Evolutionary conservation across 2,888 invertebrate species (phyloP), one percentile per base, ranked within the genome.

Genomic region (Scelioninae gen. 2): DNA sequence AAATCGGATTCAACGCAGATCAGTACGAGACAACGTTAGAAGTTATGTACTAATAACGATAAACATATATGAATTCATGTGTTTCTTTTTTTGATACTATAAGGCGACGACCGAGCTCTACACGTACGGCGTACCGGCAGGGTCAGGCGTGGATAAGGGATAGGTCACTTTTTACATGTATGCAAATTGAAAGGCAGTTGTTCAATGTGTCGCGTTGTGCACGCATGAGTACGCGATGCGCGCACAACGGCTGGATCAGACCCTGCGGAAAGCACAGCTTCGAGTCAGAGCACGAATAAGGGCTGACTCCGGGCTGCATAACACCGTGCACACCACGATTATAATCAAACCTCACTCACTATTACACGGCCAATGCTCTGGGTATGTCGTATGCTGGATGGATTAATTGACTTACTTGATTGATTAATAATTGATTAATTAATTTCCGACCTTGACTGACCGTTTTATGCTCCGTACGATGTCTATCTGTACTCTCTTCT

Each of bases 381-480:
- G 83, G 83, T 85, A 86, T 85, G 84, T 86, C 84, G 85, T 85
- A 85, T 85, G 86, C 85, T 85, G 84, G 85, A 85, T 86, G 82
- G 79, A 83, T 81, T 82, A 81, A 80, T 79, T 81, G 77, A 78
- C 76, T 77, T 79, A 79, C 79, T 81, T 79, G 58, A 80, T 78
- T 80, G 60, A 79, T 79, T 39, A n/a, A 39, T 76, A 73, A 80
- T 69, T 76, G 73, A 79, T 76, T 73, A 72, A 78, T 78, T 78
- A 77, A 78, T 76, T 79, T 77, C 75, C 64, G 78, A 82, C 78
- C 78, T 80, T 80, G 76, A 81, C 80, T 82, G 77, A 81, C 77
- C 78, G 76, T 81, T 81, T 80, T 63, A 79, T 79, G 76, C 77
- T 79, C 78, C 74, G 67, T 76, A 76, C 70, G 72, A 74, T 79